These are phyloP conservation scores for Sialia sialis DNA, from an alignment of 2,113 vertebrate species.

Conservation along the genomic window DNA sequence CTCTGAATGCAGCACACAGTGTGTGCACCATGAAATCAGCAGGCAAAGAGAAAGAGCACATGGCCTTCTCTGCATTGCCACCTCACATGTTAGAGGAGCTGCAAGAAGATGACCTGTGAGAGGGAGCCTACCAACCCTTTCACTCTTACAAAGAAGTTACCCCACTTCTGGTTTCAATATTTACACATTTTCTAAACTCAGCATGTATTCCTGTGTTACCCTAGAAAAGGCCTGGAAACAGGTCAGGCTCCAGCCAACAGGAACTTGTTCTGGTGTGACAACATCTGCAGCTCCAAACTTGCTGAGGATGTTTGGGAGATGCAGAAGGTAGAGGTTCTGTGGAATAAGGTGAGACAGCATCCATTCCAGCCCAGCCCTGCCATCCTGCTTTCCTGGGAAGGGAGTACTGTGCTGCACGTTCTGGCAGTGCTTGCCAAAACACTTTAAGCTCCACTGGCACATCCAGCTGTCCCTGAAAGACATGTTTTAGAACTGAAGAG, in stretches of 20 bases:
- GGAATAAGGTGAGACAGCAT: neutral
- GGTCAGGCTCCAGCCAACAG: neutral
- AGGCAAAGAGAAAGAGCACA: neutral
- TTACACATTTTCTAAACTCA: neutral
- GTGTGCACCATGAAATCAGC: neutral
- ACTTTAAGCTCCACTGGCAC: neutral
- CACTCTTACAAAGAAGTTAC: neutral
- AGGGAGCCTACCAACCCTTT: neutral
- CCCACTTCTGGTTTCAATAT: neutral
- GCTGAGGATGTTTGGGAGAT: neutral
- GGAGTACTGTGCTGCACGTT: rapidly evolving
- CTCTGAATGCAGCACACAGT: neutral
- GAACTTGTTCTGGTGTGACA: neutral
- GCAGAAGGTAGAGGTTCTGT: neutral
- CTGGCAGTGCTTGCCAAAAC: neutral
- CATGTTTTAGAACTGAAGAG: neutral
- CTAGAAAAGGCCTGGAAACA: neutral
- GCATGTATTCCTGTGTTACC: neutral
- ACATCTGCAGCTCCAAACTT: neutral
- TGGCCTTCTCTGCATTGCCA: neutral
- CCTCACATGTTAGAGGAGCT: neutral
- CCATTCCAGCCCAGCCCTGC: neutral
- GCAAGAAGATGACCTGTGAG: neutral
- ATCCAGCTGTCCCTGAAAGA: neutral
- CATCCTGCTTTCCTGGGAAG: neutral